A percentile compares a stretch with the other conserved stretches of the same genome.
phyloP scores from a whole-genome alignment of 2,888 invertebrate species.

The Trypoxylon attenuatum region DNA sequence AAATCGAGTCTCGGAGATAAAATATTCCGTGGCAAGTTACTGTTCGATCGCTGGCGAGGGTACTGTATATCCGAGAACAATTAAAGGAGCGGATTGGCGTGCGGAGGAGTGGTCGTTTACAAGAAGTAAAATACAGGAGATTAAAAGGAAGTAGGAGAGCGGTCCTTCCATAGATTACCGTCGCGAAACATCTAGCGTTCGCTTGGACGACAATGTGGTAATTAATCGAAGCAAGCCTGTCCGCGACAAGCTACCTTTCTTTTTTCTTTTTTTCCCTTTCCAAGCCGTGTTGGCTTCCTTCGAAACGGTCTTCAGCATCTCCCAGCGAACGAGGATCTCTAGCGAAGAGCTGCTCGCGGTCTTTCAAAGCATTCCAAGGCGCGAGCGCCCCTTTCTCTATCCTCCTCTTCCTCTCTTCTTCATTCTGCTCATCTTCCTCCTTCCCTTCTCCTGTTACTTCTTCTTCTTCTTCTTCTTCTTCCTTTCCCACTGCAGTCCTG shows the following conservation, averaged over 20 bases:
- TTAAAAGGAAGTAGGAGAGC: slow-evolving; percentile 61
- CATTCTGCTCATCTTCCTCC: slow-evolving; percentile 32
- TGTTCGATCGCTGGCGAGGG: no score
- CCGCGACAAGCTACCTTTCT: slow-evolving; percentile 50
- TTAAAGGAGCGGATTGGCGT: no score
- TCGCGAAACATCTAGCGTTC: slow-evolving; percentile 62
- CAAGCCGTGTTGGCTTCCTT: slow-evolving; percentile 53
- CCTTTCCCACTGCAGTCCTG: not conserved
- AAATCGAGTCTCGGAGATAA: no score
- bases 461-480: slow-evolving; percentile 28
- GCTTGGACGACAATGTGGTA: slow-evolving; percentile 73
- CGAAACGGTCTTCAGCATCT: slow-evolving; percentile 63
- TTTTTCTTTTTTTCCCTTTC: slow-evolving; percentile 45
- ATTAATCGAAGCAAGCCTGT: slow-evolving; percentile 72
- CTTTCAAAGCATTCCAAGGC: slow-evolving; percentile 74
- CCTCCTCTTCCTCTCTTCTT: slow-evolving; percentile 51
- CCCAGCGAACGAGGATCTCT: slow-evolving; percentile 60
- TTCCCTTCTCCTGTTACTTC: no score
- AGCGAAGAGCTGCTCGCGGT: slow-evolving; percentile 68
- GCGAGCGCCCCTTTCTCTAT: slow-evolving; percentile 63
- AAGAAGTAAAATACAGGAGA: no score
- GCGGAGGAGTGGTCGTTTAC: no score
- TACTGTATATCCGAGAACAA: no score
- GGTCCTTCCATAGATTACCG: slow-evolving; percentile 61
- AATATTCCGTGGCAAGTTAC: no score